Base-by-base conservation (phyloP, 35 echinoderm and acorn worm genomes). In the Diadema setosum region DNA sequence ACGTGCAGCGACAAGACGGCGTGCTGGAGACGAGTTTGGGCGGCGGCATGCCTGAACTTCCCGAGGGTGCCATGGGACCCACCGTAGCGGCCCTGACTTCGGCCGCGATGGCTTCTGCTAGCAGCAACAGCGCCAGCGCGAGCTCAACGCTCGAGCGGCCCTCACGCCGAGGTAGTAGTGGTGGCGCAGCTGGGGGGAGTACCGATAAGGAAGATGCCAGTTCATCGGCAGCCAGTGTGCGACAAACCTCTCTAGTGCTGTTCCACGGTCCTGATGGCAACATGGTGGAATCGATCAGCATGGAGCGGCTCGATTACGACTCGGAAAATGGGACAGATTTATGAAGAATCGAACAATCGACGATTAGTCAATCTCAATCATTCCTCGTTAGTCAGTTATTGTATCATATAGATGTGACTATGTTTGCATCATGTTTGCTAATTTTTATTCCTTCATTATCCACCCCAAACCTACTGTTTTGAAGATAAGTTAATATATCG, bases 1-100 rank as follows among this genome's bases (percentile, higher is more conserved):
- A 97, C 52, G 94, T 97, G 15, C 94, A 97, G 40, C 64, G 94
- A 65, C 86, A 93, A 46, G 94, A 97, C 83, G 94, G 94, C 63
- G 70, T 97, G 0, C 69, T 97, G 20, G 95, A 97, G 59, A 97
- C 95, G 11, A 97, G 95, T 80, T 65, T 97, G 16, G 95, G 95
- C 31, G 81, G 90, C 37, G 94, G 94, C 9, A 92, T 92, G 15
- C 87, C 57, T 30, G 85, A 87, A 48, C 35, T 70, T 17, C 64
- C 57, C 18, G 57, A 42, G 32, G 81, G 83, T 5, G 45, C 83
- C 25, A 86, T 86, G 39, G 37, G 83, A 3, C 34, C 46, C 26
- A 88, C 76, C 58, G 20, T 52, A 30, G 35, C 39, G 23, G 43
- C 85, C 42, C 39, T 91, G 83, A 26, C 45, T 69, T 74, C 93